These are phyloP conservation scores for Hippocampus mohnikei DNA, from an alignment of 2,113 vertebrate species.

Conservation along the genomic window DNA sequence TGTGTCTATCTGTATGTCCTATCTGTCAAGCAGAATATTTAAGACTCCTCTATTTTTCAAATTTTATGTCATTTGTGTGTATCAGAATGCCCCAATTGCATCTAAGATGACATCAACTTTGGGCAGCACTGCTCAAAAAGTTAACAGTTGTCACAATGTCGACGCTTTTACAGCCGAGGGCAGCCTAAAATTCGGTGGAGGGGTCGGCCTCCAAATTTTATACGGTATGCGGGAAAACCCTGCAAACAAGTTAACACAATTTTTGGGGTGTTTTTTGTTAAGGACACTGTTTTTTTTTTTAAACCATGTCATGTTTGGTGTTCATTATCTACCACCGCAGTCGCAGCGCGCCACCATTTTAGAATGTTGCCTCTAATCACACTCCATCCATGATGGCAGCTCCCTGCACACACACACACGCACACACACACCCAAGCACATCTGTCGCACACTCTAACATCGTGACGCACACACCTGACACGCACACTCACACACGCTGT, in stretches of 20 bases:
- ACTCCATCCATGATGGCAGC: conserved; percentile 60
- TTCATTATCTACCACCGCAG: conserved; percentile 23
- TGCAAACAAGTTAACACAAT: background rate
- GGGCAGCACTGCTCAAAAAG: no score
- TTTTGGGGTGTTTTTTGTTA: background rate
- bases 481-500: conserved; percentile 39
- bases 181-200: no score
- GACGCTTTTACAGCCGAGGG: no score
- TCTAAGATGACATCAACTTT: background rate
- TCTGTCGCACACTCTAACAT: conserved; percentile 41
- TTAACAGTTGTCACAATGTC: no score
- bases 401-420: conserved; percentile 37
- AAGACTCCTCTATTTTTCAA: background rate
- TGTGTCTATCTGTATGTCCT: no score
- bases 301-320: background rate
- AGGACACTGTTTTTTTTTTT: background rate
- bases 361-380: conserved; percentile 70
- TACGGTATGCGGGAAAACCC: background rate
- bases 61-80: no score
- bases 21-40: no score
- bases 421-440: conserved; percentile 27
- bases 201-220: no score
- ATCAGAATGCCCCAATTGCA: background rate
- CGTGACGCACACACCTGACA: conserved; percentile 13
- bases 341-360: conserved; percentile 60